These are phyloP conservation scores for Drosophila maculinotata DNA, from an alignment of 2,888 invertebrate genomes.

Conservation along the genomic window DNA sequence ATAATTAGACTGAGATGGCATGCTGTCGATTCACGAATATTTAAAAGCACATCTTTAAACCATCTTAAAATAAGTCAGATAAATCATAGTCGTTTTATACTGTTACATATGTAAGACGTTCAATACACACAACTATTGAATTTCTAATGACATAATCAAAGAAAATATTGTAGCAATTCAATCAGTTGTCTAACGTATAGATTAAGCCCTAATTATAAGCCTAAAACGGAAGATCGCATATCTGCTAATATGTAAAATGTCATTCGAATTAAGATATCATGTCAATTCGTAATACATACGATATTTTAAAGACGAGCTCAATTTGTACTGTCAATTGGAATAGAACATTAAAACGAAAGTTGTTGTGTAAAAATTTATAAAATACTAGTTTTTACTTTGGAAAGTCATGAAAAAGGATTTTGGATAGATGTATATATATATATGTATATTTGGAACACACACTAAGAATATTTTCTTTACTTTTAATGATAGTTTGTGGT, in stretches of 20 bases:
- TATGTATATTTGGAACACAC: no score
- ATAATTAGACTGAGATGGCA: slow-evolving; percentile 49
- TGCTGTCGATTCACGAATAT: slow-evolving; percentile 49
- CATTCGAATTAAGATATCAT: slow-evolving; percentile 13
- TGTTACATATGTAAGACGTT: slow-evolving; percentile 23
- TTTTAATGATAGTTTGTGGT: no score
- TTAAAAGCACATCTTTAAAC: slow-evolving; percentile 18
- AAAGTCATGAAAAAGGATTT: no score
- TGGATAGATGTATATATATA: no score
- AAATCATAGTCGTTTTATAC: slow-evolving; percentile 39
- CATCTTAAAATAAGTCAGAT: slow-evolving; percentile 12
- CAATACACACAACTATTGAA: slow-evolving; percentile 31
- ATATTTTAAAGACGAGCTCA: slow-evolving; percentile 47
- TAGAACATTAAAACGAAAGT: slow-evolving; percentile 38
- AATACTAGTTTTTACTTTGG: not conserved
- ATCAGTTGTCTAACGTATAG: slow-evolving; percentile 27
- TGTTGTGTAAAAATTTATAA: slow-evolving; percentile 44
- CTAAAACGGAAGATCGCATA: slow-evolving; percentile 13
- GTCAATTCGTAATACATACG: slow-evolving; percentile 37
- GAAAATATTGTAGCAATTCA: slow-evolving; percentile 33
- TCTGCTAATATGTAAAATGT: slow-evolving; percentile 19
- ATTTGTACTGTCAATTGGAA: slow-evolving; percentile 59
- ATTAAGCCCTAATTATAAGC: slow-evolving; percentile 18
- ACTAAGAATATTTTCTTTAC: no score
- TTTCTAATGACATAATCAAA: slow-evolving; percentile 42